phyloP scores from a whole-genome alignment of 2,797 vertebrate species.

The Cichlasoma orientale region DNA sequence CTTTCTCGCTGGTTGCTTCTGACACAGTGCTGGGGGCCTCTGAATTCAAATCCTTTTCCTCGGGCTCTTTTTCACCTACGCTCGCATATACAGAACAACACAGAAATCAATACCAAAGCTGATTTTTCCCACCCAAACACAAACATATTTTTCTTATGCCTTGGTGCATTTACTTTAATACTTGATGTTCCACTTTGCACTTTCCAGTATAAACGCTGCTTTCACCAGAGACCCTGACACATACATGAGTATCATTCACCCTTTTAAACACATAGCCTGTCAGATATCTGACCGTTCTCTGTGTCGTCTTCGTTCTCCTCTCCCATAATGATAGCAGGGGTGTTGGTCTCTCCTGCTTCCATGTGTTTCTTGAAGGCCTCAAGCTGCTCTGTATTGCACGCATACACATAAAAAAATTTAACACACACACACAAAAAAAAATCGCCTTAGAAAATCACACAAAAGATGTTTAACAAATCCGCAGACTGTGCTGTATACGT shows the following conservation, averaged over 20 bases:
- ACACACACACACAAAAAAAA: too few species aligned
- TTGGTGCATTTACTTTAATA: neutral
- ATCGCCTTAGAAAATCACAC: neutral
- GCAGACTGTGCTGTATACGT: conserved; percentile 62
- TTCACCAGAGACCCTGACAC: neutral
- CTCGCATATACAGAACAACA: conserved; percentile 14
- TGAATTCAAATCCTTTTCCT: conserved; percentile 91
- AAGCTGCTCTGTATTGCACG: conserved; percentile 87
- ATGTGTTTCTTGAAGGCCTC: conserved; percentile 97
- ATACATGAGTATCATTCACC: neutral
- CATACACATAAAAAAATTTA: neutral
- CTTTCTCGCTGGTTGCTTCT: conserved; percentile 89
- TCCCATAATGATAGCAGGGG: conserved; percentile 91
- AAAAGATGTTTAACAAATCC: neutral
- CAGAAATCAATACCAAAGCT: neutral
- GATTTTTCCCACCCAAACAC: neutral
- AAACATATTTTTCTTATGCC: neutral
- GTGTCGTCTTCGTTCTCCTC: conserved; percentile 95
- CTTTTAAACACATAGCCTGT: neutral
- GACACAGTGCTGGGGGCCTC: conserved; percentile 88
- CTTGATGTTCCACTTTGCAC: neutral
- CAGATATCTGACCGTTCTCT: conserved; percentile 85
- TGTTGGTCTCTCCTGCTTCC: conserved; percentile 94
- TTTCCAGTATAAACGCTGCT: neutral
- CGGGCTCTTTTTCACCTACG: conserved; percentile 77